Conservation (phyloP, 2,113 vertebrate genomes). For the Enhydra lutris region DNA sequence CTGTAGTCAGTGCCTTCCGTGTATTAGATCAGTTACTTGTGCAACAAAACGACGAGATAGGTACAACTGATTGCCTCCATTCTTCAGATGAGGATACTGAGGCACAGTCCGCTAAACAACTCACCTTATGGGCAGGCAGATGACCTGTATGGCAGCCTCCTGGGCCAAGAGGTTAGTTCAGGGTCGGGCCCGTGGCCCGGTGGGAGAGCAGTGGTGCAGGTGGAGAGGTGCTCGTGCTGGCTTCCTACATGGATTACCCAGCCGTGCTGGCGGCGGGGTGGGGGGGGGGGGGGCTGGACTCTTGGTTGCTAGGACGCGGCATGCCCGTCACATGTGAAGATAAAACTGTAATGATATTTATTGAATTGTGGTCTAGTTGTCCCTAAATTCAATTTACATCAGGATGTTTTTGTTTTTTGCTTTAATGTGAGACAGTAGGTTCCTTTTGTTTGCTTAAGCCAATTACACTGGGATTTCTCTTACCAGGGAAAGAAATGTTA, state of each 20-base stretch:
- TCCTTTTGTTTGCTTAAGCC: neutral
- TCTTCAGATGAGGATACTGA: neutral
- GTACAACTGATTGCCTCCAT: neutral
- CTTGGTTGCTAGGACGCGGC: neutral
- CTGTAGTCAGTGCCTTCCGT: neutral
- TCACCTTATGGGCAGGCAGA: no score
- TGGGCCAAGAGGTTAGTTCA: neutral
- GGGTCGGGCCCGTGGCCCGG: neutral
- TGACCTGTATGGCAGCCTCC: neutral
- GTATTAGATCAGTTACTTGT: neutral
- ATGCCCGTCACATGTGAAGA: neutral
- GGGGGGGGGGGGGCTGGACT: no score
- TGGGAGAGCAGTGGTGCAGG: neutral
- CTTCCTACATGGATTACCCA: neutral
- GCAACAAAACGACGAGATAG: neutral
- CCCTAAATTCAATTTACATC: neutral
- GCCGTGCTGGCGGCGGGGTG: fast-evolving
- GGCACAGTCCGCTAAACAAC: neutral
- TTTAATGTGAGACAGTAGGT: neutral
- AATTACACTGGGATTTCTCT: neutral
- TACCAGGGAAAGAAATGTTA: neutral
- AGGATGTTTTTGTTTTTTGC: neutral
- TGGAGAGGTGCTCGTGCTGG: neutral
- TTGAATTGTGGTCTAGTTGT: neutral
- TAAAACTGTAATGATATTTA: neutral